phyloP scores from a whole-genome alignment of 2,888 invertebrate genomes.

The Drosophila neonasuta region DNA sequence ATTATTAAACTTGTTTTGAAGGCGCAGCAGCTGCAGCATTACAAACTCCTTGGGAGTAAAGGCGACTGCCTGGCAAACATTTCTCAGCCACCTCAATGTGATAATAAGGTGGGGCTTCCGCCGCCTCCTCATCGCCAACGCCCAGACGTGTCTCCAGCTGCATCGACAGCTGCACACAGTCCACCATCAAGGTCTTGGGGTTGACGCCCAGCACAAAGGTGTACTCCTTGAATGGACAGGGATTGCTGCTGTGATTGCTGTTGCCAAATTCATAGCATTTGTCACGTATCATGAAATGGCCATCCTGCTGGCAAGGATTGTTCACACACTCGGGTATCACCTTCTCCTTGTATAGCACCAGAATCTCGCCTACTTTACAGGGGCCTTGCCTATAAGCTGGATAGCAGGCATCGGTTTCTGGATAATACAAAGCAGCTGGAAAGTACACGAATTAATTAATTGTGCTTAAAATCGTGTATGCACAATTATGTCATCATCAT shows the following conservation, averaged over 20 bases:
- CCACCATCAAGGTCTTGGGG: slow-evolving; percentile 84
- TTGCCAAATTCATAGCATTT: slow-evolving; percentile 75
- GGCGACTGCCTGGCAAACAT: slow-evolving; percentile 74
- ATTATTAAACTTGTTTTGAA: slow-evolving; percentile 22
- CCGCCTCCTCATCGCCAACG: slow-evolving; percentile 62
- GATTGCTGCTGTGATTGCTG: slow-evolving; percentile 71
- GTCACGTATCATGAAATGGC: slow-evolving; percentile 81
- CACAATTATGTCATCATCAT: slow-evolving; percentile 57
- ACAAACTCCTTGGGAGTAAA: slow-evolving; percentile 71
- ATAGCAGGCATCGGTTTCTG: slow-evolving; percentile 85
- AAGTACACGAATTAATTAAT: slow-evolving; percentile 7
- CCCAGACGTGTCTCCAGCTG: slow-evolving; percentile 79
- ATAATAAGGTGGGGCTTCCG: slow-evolving; percentile 53
- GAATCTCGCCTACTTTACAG: slow-evolving; percentile 84
- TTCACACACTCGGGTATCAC: slow-evolving; percentile 84
- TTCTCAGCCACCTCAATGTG: slow-evolving; percentile 63
- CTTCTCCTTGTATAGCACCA: slow-evolving; percentile 83
- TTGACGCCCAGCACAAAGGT: slow-evolving; percentile 85
- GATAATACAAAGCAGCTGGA: slow-evolving; percentile 84
- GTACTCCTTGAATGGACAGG: slow-evolving; percentile 74
- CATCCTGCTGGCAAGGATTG: slow-evolving; percentile 85
- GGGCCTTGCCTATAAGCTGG: slow-evolving; percentile 86
- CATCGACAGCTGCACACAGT: slow-evolving; percentile 83
- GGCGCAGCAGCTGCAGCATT: slow-evolving; percentile 17
- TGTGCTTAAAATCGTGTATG: slow-evolving; percentile 1